These are phyloP conservation scores for Graptemys geographica DNA, from an alignment of 2,797 vertebrate genomes.

Conservation along the genomic window DNA sequence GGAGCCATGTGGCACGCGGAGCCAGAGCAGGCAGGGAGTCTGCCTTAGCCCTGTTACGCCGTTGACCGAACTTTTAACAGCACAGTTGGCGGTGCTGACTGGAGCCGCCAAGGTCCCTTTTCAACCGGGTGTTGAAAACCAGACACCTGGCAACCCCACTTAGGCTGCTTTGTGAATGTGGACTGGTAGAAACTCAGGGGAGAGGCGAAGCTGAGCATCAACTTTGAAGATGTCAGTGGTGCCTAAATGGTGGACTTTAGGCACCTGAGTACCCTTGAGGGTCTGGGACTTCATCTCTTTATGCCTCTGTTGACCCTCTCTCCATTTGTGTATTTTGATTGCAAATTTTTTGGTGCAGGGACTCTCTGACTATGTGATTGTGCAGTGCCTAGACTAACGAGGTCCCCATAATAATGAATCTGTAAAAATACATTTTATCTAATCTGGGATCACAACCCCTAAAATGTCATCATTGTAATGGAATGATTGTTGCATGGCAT, in stretches of 20 bases:
- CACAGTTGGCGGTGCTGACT: too few species aligned
- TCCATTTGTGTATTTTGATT: background rate
- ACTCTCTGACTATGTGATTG: background rate
- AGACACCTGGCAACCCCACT: too few species aligned
- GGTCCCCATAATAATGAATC: background rate
- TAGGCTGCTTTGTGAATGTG: background rate
- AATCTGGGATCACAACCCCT: conserved; percentile 46
- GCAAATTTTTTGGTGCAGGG: background rate
- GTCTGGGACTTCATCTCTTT: background rate
- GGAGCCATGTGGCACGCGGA: too few species aligned
- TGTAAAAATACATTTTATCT: conserved; percentile 18
- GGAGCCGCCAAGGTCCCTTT: too few species aligned
- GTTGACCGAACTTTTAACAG: too few species aligned
- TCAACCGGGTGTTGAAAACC: too few species aligned
- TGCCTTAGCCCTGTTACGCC: too few species aligned
- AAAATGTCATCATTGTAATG: conserved; percentile 41
- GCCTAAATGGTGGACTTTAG: background rate
- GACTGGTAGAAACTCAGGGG: background rate
- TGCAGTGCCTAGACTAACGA: background rate
- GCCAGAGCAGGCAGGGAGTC: too few species aligned
- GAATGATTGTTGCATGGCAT: conserved; percentile 30
- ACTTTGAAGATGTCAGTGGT: background rate
- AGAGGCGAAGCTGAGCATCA: background rate
- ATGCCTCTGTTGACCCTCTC: background rate
- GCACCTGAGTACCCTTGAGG: background rate